Evolutionary conservation across 2,888 invertebrate genomes (phyloP).

Genomic region (Phanerotoma sp.): DNA sequence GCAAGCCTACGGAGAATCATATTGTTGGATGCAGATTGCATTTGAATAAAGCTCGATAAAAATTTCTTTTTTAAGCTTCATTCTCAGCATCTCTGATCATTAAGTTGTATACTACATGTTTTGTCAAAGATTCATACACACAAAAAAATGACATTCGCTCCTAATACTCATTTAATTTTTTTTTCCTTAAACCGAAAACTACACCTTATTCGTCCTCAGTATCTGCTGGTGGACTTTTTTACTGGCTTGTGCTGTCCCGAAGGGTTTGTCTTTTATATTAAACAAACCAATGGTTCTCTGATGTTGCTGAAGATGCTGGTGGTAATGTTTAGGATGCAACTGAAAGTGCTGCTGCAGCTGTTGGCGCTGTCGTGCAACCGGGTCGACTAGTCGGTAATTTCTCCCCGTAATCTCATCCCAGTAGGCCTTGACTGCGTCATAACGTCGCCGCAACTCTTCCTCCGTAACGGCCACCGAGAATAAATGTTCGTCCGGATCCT

Average conservation of each 20-base stretch:
- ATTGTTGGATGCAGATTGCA: conserved; percentile 1
- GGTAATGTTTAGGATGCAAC: conserved; percentile 13
- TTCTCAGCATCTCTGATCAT: background rate
- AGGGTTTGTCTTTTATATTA: conserved; percentile 21
- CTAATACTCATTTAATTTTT: conserved; percentile 25
- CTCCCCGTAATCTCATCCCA: conserved; percentile 17
- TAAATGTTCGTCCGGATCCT: conserved; percentile 56
- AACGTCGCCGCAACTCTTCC: conserved; percentile 11
- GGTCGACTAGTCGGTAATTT: conserved; percentile 13
- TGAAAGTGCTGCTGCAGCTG: conserved; percentile 22
- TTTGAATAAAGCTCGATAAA: conserved; percentile 2
- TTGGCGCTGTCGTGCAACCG: conserved; percentile 8
- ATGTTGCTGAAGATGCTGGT: conserved; percentile 28
- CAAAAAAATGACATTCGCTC: conserved; percentile 17
- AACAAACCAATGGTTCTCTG: conserved; percentile 26
- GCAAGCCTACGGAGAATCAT: background rate
- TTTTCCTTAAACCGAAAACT: conserved; percentile 7
- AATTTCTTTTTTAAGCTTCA: background rate
- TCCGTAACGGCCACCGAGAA: conserved; percentile 4
- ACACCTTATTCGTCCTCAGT: conserved; percentile 20
- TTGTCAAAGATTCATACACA: conserved; percentile 6
- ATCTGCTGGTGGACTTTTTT: conserved; percentile 23
- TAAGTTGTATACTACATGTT: conserved; percentile 5
- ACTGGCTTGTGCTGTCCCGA: conserved; percentile 26
- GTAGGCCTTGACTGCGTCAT: conserved; percentile 13